Evolutionary conservation across 1,140 invertebrate species (phyloP).

Genomic region (Mesaphorura yosii): DNA sequence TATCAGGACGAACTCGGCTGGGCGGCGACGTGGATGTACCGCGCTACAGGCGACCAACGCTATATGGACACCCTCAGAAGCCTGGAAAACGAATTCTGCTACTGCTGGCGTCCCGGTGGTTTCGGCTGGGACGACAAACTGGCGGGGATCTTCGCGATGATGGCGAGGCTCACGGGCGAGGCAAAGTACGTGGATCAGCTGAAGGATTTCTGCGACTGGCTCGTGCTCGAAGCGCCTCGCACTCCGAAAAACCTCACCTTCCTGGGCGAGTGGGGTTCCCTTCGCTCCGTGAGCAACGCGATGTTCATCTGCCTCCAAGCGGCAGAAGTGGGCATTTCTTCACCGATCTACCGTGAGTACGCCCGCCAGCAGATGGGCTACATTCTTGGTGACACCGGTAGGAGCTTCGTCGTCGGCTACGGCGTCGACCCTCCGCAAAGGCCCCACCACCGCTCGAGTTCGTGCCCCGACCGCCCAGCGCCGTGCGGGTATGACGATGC

Average conservation of each 20-base stretch:
- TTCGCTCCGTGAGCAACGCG: conserved; percentile 33
- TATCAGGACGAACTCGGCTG: conserved; percentile 51
- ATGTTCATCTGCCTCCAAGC: conserved; percentile 32
- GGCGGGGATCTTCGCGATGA: conserved; percentile 43
- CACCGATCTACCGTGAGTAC: conserved; percentile 33
- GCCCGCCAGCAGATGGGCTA: conserved; percentile 39
- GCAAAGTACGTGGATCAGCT: conserved; percentile 29
- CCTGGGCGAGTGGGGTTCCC: conserved; percentile 33
- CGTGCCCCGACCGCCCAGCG: conserved; percentile 35
- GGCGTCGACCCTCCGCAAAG: conserved; percentile 37
- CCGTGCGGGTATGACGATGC: conserved; percentile 43
- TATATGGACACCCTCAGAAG: conserved; percentile 46
- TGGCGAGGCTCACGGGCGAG: conserved; percentile 22
- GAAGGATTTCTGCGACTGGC: conserved; percentile 28
- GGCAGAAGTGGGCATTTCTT: conserved; percentile 24
- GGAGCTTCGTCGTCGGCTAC: conserved; percentile 41
- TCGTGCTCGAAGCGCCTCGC: conserved; percentile 21
- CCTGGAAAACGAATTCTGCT: conserved; percentile 41
- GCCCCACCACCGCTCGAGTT: conserved; percentile 16
- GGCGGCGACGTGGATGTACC: conserved; percentile 50
- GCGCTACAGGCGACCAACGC: conserved; percentile 42
- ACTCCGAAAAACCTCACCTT: conserved; percentile 34
- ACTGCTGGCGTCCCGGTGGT: conserved; percentile 41
- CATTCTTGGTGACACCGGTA: conserved; percentile 38
- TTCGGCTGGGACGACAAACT: conserved; percentile 51